Conservation (phyloP, 2,888 invertebrate species). For the Sepiola atlantica region DNA sequence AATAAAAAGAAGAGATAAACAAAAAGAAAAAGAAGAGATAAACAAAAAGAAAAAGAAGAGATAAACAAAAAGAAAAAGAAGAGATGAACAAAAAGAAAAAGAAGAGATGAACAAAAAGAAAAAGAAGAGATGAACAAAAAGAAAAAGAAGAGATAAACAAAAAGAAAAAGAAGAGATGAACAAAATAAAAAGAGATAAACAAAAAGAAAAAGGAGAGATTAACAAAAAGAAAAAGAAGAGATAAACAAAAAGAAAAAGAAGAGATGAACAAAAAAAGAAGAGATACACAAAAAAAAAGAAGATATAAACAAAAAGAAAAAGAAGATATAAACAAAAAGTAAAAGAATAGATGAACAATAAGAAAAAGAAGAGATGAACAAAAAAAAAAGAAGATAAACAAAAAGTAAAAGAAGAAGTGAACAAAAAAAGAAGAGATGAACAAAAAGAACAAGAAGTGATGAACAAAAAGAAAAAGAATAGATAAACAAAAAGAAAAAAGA, state of each 20-base stretch:
- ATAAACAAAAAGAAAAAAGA: too few species aligned
- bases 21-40: too few species aligned
- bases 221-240: too few species aligned
- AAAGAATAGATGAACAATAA: not conserved
- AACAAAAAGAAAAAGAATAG: too few species aligned
- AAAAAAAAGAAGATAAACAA: not conserved
- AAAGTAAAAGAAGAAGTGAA: not conserved
- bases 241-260: not conserved
- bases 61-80: not conserved
- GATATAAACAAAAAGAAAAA: not conserved
- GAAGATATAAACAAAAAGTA: not conserved
- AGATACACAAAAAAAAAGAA: not conserved
- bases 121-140: not conserved
- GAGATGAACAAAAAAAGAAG: not conserved
- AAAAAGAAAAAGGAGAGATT: too few species aligned
- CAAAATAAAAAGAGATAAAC: too few species aligned
- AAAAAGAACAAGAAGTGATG: not conserved
- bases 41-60: too few species aligned
- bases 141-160: not conserved
- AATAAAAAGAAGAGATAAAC: too few species aligned
- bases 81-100: not conserved
- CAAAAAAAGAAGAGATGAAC: not conserved
- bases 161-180: not conserved
- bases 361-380: not conserved
- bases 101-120: not conserved